Conservation (phyloP, 2,888 invertebrate species). For the Vandiemenella viatica region DNA sequence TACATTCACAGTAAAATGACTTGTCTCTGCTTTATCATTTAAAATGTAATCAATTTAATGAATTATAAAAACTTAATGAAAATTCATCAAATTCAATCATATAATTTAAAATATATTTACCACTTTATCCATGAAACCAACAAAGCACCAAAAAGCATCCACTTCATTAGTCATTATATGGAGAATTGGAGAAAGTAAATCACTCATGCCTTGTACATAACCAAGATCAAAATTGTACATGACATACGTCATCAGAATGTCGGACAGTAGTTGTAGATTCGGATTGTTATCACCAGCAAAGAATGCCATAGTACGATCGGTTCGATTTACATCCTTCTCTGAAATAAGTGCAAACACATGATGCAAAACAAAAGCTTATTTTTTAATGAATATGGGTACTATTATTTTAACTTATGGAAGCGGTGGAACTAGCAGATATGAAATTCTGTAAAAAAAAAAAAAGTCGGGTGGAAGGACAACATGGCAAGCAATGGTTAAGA, state of each 20-base stretch:
- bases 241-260: conserved; percentile 93
- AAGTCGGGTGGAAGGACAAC: no score
- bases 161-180: conserved; percentile 82
- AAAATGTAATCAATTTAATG: no score
- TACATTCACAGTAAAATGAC: no score
- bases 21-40: no score
- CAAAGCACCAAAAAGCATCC: conserved; percentile 98
- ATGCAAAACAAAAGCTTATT: conserved; percentile 9
- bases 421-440: not conserved
- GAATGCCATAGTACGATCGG: conserved; percentile 79
- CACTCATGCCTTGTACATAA: conserved; percentile 96
- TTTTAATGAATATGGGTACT: not conserved
- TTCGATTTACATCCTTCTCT: conserved; percentile 95
- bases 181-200: conserved; percentile 83
- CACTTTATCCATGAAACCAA: conserved; percentile 91
- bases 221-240: conserved; percentile 99
- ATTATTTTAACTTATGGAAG: no score
- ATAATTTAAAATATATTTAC: conserved; percentile 38
- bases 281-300: conserved; percentile 89
- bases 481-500: no score
- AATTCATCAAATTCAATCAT: no score
- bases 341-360: no score
- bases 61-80: no score
- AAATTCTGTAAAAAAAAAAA: no score
- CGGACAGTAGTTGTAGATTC: conserved; percentile 68